A percentile compares a stretch with the other conserved stretches of the same genome.
Evolutionary conservation across 2,888 invertebrate species (phyloP).

Genomic region (Melieria picta): DNA sequence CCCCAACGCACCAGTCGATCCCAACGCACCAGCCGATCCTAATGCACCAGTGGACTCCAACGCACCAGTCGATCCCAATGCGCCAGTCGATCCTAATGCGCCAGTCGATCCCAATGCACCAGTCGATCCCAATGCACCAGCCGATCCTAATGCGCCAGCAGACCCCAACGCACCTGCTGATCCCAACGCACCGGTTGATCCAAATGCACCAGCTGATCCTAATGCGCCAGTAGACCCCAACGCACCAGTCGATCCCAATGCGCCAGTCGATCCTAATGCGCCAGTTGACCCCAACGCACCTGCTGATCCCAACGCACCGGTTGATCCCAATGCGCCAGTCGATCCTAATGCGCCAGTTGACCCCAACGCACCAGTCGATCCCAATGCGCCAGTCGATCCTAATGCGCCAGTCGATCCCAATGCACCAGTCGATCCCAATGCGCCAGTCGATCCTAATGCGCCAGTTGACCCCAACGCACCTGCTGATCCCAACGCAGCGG

Average conservation of each 20-base stretch:
- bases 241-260: slow-evolving; percentile 12
- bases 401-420: slow-evolving; percentile 23
- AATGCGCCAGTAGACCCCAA: slow-evolving; percentile 30
- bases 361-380: slow-evolving; percentile 28
- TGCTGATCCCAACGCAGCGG: slow-evolving; percentile 27
- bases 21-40: slow-evolving; percentile 33
- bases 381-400: slow-evolving; percentile 28
- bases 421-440: slow-evolving; percentile 31
- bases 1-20: slow-evolving; percentile 23
- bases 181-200: slow-evolving; percentile 28
- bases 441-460: slow-evolving; percentile 21
- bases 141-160: slow-evolving; percentile 11
- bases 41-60: slow-evolving; percentile 23
- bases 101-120: slow-evolving; percentile 33
- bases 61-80: slow-evolving; percentile 21
- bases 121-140: slow-evolving; percentile 31
- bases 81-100: slow-evolving; percentile 29
- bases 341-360: slow-evolving; percentile 33
- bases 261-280: slow-evolving; percentile 32
- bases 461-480: slow-evolving; percentile 27
- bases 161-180: slow-evolving; percentile 30
- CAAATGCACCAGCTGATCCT: slow-evolving; percentile 20
- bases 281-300: slow-evolving; percentile 26
- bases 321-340: slow-evolving; percentile 23
- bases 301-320: slow-evolving; percentile 19